A percentile compares a stretch with the other conserved stretches of the same genome.
These are phyloP conservation scores for Craseonycteris thonglongyai DNA, from an alignment of 2,113 vertebrate species.

Conservation along the genomic window DNA sequence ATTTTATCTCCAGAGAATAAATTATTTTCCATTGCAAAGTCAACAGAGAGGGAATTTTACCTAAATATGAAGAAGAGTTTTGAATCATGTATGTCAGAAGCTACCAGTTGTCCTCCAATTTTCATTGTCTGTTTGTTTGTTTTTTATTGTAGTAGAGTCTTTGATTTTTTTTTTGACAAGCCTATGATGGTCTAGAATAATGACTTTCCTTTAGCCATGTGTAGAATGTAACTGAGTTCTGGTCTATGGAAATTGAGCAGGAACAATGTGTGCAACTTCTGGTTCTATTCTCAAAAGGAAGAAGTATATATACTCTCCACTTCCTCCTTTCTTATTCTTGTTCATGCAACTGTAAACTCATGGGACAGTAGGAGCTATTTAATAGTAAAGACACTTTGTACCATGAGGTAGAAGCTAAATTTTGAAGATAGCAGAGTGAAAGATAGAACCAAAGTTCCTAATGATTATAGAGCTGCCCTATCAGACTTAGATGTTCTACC, in stretches of 20 bases:
- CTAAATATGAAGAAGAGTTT: not conserved
- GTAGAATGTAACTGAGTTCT: not conserved
- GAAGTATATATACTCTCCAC: accelerated
- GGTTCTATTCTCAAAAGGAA: not conserved
- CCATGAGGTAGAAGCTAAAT: not conserved
- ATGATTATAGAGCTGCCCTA: not conserved
- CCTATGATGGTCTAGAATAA: not conserved
- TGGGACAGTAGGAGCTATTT: not conserved
- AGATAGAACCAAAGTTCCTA: not conserved
- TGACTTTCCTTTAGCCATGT: not conserved
- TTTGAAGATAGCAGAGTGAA: not conserved
- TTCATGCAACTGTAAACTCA: not conserved
- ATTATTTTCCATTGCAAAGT: conserved; percentile 23
- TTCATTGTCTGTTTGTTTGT: not conserved
- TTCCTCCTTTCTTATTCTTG: not conserved
- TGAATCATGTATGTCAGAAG: not conserved
- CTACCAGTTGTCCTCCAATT: not conserved
- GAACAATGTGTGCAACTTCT: not conserved
- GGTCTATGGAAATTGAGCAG: not conserved
- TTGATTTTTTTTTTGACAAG: not conserved
- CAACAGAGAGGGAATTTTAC: not conserved
- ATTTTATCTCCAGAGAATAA: conserved; percentile 9
- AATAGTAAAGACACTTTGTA: not conserved
- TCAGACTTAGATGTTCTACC: not conserved
- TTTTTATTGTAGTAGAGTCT: not conserved